Conservation (phyloP, 2,797 vertebrate genomes). For the Brachyrhaphis roseni region DNA sequence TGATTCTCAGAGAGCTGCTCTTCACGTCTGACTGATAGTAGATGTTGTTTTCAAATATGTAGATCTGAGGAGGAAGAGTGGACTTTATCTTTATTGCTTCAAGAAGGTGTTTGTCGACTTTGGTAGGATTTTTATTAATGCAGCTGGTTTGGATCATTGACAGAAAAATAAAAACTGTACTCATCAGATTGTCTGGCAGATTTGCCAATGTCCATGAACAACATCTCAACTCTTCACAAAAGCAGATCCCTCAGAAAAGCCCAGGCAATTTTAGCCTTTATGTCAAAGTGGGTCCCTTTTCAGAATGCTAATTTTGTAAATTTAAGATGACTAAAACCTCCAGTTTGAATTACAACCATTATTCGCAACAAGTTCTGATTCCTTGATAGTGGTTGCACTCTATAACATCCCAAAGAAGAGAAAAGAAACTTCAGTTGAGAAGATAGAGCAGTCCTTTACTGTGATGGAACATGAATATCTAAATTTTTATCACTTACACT, state of each 20-base stretch:
- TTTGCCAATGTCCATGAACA: too few relatives aligned
- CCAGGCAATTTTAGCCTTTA: too few relatives aligned
- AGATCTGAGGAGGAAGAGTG: constrained; percentile 81
- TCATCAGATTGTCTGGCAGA: too few relatives aligned
- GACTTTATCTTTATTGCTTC: not conserved
- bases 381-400: not conserved
- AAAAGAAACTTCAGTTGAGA: not conserved
- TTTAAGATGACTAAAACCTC: not conserved
- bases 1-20: constrained; percentile 91
- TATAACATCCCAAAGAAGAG: not conserved
- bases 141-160: not conserved
- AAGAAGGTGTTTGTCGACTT: not conserved
- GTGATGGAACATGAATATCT: too few relatives aligned
- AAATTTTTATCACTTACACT: too few relatives aligned
- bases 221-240: too few relatives aligned
- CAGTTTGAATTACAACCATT: not conserved
- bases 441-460: too few relatives aligned
- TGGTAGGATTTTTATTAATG: not conserved
- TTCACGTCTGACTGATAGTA: constrained; percentile 94
- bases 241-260: too few relatives aligned
- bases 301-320: too few relatives aligned
- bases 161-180: too few relatives aligned
- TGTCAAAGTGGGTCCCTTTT: not conserved
- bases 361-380: not conserved
- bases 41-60: constrained; percentile 98